Base-by-base conservation (phyloP, 2,888 invertebrate genomes). In the Lasiommata megera region DNA sequence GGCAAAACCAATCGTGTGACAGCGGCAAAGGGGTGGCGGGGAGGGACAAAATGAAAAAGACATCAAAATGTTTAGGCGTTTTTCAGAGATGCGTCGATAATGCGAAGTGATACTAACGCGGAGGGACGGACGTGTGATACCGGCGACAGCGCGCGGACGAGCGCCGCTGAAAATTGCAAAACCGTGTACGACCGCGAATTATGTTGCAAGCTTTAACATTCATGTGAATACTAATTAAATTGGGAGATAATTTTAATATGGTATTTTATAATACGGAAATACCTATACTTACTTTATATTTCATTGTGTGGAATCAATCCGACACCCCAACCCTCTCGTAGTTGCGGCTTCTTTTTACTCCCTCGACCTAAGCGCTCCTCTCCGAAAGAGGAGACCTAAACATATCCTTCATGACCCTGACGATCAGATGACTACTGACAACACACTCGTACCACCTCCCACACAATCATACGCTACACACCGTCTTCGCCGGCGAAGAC, bases 1-100 rank as follows among this genome's bases (percentile, higher is more conserved):
- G 73, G 77, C 79, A 82, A 84, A 80, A 78, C 84, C 84, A 84
- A 84, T 84, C 82, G 80, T 75, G 80, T 81, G 84, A 83, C 84
- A 82, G 82, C 65, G 60, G 52, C 54, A 16, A 8, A 12, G 44
- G 31, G n/a, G 36, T 16, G 23, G 73, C 68, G 77, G 72, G 73
- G 67, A 63, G 59, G 58, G 65, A 54, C 58, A 58, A 61, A 63
- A 63, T 56, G 71, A 75, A 80, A 77, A 78, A 73, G 69, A 61
- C 69, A 74, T 74, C 72, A 70, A 73, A 78, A 76, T 74, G 75
- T 79, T 77, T 76, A 69, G 70, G 73, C 76, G 75, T 74, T 77
- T 75, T 72, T 71, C 67, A 62, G 58, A 65, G 64, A 65, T 63
- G 58, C 46, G 51, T 60, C 54, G 54, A 58, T 66, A 66, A 68